Evolutionary conservation across 2,797 vertebrate genomes (phyloP).

Genomic region (Cynopterus sphinx): DNA sequence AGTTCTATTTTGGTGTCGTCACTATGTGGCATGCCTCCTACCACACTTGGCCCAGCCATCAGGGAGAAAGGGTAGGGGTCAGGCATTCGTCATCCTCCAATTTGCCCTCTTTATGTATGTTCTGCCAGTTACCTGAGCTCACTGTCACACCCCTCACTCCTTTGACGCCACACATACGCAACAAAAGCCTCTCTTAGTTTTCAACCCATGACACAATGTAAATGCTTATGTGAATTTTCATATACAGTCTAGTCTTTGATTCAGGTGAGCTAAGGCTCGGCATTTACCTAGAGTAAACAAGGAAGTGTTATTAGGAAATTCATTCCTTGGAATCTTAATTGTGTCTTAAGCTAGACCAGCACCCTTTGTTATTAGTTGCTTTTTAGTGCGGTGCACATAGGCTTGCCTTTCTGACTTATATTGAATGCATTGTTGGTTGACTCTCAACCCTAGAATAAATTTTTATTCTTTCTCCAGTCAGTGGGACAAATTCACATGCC

Average conservation of each 20-base stretch:
- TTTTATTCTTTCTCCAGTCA: neutral
- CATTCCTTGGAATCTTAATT: neutral
- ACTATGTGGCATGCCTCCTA: neutral
- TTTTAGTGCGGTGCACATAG: neutral
- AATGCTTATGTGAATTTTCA: neutral
- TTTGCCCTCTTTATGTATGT: neutral
- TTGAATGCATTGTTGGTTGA: neutral
- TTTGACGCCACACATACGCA: too few relatives aligned
- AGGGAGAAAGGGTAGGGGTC: neutral
- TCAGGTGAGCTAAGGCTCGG: neutral
- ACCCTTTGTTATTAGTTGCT: neutral
- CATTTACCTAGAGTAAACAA: conserved; percentile 48
- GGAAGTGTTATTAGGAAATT: conserved; percentile 9
- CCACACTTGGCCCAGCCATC: neutral
- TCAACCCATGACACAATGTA: neutral
- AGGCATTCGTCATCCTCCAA: neutral
- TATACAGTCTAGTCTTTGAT: neutral
- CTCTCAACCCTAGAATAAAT: neutral
- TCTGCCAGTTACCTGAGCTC: neutral
- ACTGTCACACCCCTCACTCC: neutral
- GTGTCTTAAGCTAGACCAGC: neutral
- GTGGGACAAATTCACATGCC: neutral
- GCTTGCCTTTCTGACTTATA: neutral
- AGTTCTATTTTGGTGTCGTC: neutral
- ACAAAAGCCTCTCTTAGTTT: neutral